Base-by-base conservation (phyloP, 1,140 invertebrate genomes). In the Lerema accius region DNA sequence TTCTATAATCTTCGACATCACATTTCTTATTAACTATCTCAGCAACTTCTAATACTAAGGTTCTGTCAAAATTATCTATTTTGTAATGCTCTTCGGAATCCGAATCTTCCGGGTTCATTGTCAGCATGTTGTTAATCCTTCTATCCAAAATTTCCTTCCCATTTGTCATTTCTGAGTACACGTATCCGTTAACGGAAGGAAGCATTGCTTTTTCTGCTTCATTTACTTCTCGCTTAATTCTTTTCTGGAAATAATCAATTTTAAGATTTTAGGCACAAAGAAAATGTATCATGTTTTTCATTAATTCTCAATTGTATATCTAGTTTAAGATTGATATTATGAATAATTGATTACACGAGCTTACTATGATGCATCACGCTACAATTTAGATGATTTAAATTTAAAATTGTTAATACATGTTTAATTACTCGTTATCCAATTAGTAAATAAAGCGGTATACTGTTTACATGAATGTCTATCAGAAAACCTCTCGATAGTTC, bases 391-490 rank as follows among this genome's bases (percentile, higher is more conserved):
- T n/a, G n/a, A n/a, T n/a, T n/a, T n/a, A n/a, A n/a, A n/a, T n/a
- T n/a, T n/a, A n/a, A n/a, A n/a, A 5, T 14, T 42, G 39, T 49
- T n/a, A n/a, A 49, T 49, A 26, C 0, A 49, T 26, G 4, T 26
- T 23, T 23, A n/a, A n/a, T n/a, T n/a, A n/a, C n/a, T n/a, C n/a
- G n/a, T n/a, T n/a, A n/a, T n/a, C n/a, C n/a, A n/a, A n/a, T n/a
- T n/a, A 32, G 1, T 32, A 9, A 32, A 32, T 9, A 7, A 32
- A 9, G 28, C 4, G 9, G 3, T 32, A 32, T 4, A 9, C 3
- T 32, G 70, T 80, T 81, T 61, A 90, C 88, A 67, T 89, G 88
- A 49, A 89, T 65, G 35, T 86, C 80, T 56, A 88, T 48, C 0
- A 90, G 73, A 56, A 89, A 88, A 1, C 88, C 86, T 61, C 67